phyloP scores from a whole-genome alignment of 2,113 vertebrate species.

The Silurus asotus region DNA sequence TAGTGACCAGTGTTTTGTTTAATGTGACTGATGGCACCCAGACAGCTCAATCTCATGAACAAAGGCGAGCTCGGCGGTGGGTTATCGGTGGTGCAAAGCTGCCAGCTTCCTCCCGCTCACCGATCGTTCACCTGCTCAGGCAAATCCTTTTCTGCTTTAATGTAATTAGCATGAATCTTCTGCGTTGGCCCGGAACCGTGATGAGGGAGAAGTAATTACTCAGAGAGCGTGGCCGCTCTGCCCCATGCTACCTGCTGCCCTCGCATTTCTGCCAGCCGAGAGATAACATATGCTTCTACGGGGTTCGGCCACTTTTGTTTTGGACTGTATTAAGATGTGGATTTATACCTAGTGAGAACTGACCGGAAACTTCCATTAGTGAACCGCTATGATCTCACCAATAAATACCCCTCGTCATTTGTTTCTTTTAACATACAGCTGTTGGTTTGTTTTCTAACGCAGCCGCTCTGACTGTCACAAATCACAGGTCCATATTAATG shows the following conservation, averaged over 20 bases:
- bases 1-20: not conserved
- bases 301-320: slow-evolving; percentile 1
- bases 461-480: not conserved
- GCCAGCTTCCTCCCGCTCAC: not conserved
- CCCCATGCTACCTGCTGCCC: slow-evolving; percentile 23
- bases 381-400: not conserved
- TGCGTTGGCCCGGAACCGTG: slow-evolving; percentile 6
- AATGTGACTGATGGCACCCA: slow-evolving; percentile 41
- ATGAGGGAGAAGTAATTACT: slow-evolving; percentile 49
- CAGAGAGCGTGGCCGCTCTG: slow-evolving; percentile 30
- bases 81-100: not conserved
- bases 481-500: not conserved
- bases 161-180: slow-evolving; percentile 52
- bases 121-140: slow-evolving; percentile 33
- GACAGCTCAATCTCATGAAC: slow-evolving; percentile 54
- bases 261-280: slow-evolving; percentile 5
- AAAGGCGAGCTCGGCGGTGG: slow-evolving; percentile 18
- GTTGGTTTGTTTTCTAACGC: not conserved
- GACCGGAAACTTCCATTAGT: not conserved
- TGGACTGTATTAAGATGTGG: slow-evolving; percentile 18
- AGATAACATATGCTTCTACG: slow-evolving; percentile 5
- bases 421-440: not conserved
- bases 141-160: slow-evolving; percentile 42
- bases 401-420: not conserved
- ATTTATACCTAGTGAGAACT: slow-evolving; percentile 7